Evolutionary conservation across 2,113 vertebrate species (phyloP).

Genomic region (Lasiurus borealis): DNA sequence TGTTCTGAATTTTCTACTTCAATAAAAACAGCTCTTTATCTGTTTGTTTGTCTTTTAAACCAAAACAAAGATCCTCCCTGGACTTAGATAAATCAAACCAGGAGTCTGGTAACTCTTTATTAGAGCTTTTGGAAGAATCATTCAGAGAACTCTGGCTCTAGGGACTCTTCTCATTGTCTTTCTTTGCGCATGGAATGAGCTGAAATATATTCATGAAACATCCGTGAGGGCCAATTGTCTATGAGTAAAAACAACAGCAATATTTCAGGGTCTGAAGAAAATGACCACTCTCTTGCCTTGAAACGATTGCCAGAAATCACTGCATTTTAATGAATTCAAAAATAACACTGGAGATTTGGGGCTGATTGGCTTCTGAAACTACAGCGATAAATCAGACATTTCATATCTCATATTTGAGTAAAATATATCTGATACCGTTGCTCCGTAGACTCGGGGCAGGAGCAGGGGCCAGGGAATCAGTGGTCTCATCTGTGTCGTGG

Average conservation of each 20-base stretch:
- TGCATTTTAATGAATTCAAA: slow-evolving; percentile 80
- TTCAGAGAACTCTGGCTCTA: slow-evolving; percentile 76
- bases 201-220: slow-evolving; percentile 92
- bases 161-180: slow-evolving; percentile 75
- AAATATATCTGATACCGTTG: slow-evolving; percentile 60
- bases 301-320: slow-evolving; percentile 79
- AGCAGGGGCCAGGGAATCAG: slow-evolving; percentile 65
- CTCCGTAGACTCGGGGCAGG: neutral
- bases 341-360: slow-evolving; percentile 70
- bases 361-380: slow-evolving; percentile 69
- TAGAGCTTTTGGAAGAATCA: slow-evolving; percentile 62
- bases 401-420: slow-evolving; percentile 60
- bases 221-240: slow-evolving; percentile 91
- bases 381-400: slow-evolving; percentile 33
- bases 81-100: slow-evolving; percentile 49
- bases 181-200: slow-evolving; percentile 75
- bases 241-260: slow-evolving; percentile 87
- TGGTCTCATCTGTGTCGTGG: slow-evolving; percentile 81
- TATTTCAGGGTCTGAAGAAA: slow-evolving; percentile 90
- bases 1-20: slow-evolving; percentile 43
- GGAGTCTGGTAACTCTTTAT: slow-evolving; percentile 66
- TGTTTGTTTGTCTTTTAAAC: slow-evolving; percentile 24
- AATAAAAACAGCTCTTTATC: slow-evolving; percentile 37
- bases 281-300: slow-evolving; percentile 69
- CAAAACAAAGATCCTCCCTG: neutral